phyloP scores from a whole-genome alignment of 2,113 vertebrate genomes.

The Asarcornis scutulata region DNA sequence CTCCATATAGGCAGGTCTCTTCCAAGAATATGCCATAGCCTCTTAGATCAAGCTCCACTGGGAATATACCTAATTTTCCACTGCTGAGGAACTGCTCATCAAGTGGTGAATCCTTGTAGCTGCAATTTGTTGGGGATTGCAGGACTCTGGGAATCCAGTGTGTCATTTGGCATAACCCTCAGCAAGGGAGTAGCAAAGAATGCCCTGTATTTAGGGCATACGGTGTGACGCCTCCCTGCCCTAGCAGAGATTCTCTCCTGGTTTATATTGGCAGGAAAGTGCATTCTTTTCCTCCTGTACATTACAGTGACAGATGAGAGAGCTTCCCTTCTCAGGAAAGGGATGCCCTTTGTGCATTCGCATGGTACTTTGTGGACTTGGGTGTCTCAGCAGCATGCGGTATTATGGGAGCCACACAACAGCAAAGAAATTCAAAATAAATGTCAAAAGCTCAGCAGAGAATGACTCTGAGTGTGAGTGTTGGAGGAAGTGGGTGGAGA shows the following conservation, averaged over 20 bases:
- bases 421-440: slow-evolving; percentile 44
- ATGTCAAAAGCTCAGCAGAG: slow-evolving; percentile 48
- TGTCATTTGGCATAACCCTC: background rate
- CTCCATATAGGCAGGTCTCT: rapidly evolving
- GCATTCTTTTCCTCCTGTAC: background rate
- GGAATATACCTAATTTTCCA: background rate
- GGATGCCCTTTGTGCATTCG: background rate
- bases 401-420: background rate
- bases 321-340: background rate
- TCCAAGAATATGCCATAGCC: background rate
- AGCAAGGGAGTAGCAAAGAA: background rate
- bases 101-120: background rate
- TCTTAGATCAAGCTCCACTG: background rate
- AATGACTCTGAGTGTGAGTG: slow-evolving; percentile 58
- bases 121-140: background rate
- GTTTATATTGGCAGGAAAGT: background rate
- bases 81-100: background rate
- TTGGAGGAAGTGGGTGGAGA: slow-evolving; percentile 59
- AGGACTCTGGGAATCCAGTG: background rate
- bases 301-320: rapidly evolving
- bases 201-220: background rate
- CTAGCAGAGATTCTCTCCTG: background rate
- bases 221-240: rapidly evolving
- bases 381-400: background rate
- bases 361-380: background rate